Base-by-base conservation (phyloP, 2,797 vertebrate genomes). In the Xiphorhynchus erythropygius region DNA sequence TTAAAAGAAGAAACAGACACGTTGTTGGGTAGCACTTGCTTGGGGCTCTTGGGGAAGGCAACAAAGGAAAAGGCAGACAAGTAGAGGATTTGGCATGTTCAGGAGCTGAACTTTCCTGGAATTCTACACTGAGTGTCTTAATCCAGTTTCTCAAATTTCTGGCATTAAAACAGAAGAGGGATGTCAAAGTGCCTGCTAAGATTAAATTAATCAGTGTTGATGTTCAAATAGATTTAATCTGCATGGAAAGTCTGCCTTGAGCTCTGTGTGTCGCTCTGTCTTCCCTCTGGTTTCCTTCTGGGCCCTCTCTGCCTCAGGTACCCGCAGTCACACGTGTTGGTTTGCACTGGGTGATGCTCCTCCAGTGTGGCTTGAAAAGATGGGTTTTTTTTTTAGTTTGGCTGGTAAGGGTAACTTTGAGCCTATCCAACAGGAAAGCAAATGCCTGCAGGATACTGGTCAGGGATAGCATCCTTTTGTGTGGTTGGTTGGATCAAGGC, bases 401-500 rank as follows among this genome's bases (percentile, higher is more conserved):
- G 9, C 33, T 25, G 14, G 23, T 47, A 25, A 47, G 1, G 1
- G 44, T 55, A 33, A 19, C 46, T 47, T 76, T 35, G 21, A 30
- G 14, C 23, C 32, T 57, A 18, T 35, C 52, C 12, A 65, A 10
- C 7, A n/a, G 69, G 52, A 44, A 37, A 23, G 24, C n/a, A 74
- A 35, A 33, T 67, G 18, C 24, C 12, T n/a, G n/a, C 35, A 13
- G 24, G 39, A 25, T 47, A 10, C 32, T 69, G 50, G 5, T 53
- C 64, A 60, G 46, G 35, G 37, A 22, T 42, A 22, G 23, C 10
- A 32, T 57, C 18, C 15, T 69, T 4, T n/a, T 42, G 11, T 2
- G 0, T 37, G 41, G 25, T 27, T 0, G 6, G 11, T 27, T 52
- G 14, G 33, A 33, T 44, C 0, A 1, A 32, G 13, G 25, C 5